Evolutionary conservation across 1,140 invertebrate species (phyloP), one percentile per base, ranked within the genome.

Genomic region (Aricia agestis): DNA sequence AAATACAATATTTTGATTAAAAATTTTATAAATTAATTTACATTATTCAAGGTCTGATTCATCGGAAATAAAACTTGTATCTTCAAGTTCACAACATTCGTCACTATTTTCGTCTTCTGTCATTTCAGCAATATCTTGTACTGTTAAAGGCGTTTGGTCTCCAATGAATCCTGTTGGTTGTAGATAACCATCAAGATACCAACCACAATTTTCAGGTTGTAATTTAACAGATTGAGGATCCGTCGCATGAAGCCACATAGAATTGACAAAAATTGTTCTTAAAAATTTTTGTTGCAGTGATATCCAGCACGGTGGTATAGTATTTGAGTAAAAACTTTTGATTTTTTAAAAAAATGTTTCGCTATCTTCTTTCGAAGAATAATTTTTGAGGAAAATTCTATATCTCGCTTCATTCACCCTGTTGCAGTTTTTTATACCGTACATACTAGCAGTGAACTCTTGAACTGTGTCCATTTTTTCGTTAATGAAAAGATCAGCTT

Each of bases 211-310:
- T 36, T 36, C 36, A 36, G 36, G 36, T 0, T 9, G 1, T 36
- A 36, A 36, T 36, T 36, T 36, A 0, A 36, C 36, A 5, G 1
- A 9, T 2, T 9, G 0, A 7, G 36, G 0, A 3, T 36, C 36
- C 1, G 36, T 36, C 6, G 36, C 36, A 36, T 36, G 36, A 3
- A 36, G 36, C 36, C 36, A 36, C 74, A 79, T 79, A 0, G 73
- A 79, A 79, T 78, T 58, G 10, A 32, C 18, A n/a, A 58, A 68
- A 25, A 68, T 68, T 1, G 52, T 68, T 68, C 76, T 74, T 69
- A 77, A 78, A 74, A 77, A 73, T 75, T 81, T 80, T 70, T 82
- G 77, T 68, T 69, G 75, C 66, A 80, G 75, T 73, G 75, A 75
- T 75, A 67, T 74, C 78, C 75, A 83, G 74, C 80, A 80, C 25